Base-by-base conservation (phyloP, 1,140 invertebrate species). In the Meloidogyne floridensis region DNA sequence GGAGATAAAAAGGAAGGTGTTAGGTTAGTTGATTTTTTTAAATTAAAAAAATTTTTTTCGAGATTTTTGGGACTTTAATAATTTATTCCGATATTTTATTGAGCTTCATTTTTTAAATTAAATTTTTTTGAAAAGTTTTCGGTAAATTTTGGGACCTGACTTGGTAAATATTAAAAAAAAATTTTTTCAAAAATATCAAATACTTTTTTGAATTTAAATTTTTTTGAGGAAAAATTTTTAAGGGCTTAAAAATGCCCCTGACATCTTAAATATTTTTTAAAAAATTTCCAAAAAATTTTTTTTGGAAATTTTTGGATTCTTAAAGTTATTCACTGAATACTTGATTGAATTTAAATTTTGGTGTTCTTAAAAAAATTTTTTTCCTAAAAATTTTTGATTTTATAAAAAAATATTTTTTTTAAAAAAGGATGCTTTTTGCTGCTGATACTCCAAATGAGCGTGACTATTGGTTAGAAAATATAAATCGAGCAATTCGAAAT, bases 401-500 rank as follows among this genome's bases (percentile, higher is more conserved):
- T 9, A 5, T n/a, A 80, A 80, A 32, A 42, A n/a, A 56, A 47
- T 15, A 20, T 15, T 80, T 54, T 53, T 42, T 10, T 18, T 77
- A 15, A 10, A 42, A 65, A 18, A 69, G 73, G 32, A 43, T 84
- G 83, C 70, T 85, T 13, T 77, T 84, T 32, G 83, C 83, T 15
- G 83, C 83, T 6, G 83, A 84, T 47, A 85, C 83, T 7, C 75
- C 59, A 42, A 54, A 73, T 13, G 83, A 81, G 8, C 20, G 9
- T 10, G 54, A 85, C 10, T 42, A 53, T 43, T 84, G 83, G 83
- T 82, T 84, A 54, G 76, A 72, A 15, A 56, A 65, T 13, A 83
- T 84, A 43, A 84, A 84, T 51, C 47, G 71, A 70, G 59, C 81
- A 43, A 85, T 84, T 59, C 82, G 77, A 9, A 79, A 83, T 65